Evolutionary conservation across 2,113 vertebrate species (phyloP).

Genomic region (Dromaius novaehollandiae): DNA sequence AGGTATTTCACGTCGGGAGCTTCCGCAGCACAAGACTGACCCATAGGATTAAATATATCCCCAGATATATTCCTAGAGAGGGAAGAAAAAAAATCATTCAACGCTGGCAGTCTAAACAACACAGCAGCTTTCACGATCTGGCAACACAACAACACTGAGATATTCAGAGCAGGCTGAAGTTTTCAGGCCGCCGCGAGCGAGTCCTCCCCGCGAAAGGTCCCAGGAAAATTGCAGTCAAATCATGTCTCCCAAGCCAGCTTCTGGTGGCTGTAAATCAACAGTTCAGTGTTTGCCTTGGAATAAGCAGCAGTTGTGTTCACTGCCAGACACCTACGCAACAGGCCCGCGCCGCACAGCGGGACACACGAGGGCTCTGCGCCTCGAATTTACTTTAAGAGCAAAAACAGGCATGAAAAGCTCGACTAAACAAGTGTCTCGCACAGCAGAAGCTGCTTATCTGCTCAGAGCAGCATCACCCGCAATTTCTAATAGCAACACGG

Average conservation of each 20-base stretch:
- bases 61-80: too few relatives aligned
- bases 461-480: not conserved
- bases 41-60: not conserved
- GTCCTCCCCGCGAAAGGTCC: not conserved
- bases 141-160: fast-evolving
- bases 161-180: not conserved
- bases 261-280: fast-evolving
- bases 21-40: not conserved
- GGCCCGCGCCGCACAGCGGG: not conserved
- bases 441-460: fast-evolving
- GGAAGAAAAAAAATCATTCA: too few relatives aligned
- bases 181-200: not conserved
- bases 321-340: not conserved
- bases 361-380: fast-evolving
- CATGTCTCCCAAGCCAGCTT: fast-evolving
- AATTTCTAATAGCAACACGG: not conserved
- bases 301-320: fast-evolving
- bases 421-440: not conserved
- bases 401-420: fast-evolving
- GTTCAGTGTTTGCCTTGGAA: not conserved
- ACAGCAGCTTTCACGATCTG: not conserved
- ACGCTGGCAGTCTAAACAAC: not conserved
- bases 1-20: not conserved
- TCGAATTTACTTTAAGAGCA: fast-evolving
- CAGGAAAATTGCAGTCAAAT: not conserved